These are phyloP conservation scores for Ostrea denselamellosa DNA, from an alignment of 1,140 invertebrate species.

Conservation along the genomic window DNA sequence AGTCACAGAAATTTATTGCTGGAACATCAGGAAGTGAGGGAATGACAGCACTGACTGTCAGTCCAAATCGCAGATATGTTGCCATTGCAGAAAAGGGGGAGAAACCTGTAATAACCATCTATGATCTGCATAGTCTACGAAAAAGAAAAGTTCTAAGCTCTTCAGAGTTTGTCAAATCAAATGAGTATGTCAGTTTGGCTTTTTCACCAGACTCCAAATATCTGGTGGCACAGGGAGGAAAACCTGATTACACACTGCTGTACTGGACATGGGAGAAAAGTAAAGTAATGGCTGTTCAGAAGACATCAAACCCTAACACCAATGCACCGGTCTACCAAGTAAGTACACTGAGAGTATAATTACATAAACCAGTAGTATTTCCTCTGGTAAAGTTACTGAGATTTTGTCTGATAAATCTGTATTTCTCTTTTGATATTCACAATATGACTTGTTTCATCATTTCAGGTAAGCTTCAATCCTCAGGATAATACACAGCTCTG, in stretches of 20 bases:
- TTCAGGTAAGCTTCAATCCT: conserved; percentile 86
- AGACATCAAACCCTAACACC: conserved; percentile 81
- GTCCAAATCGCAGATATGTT: conserved; percentile 78
- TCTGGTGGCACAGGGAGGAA: conserved; percentile 87
- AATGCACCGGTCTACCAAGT: conserved; percentile 79
- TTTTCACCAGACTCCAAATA: conserved; percentile 90
- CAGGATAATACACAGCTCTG: conserved; percentile 87
- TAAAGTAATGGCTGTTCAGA: conserved; percentile 87
- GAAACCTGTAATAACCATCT: conserved; percentile 79
- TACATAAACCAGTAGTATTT: not conserved
- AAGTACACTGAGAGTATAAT: not conserved
- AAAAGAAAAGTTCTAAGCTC: conserved; percentile 78
- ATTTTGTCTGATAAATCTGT: not conserved
- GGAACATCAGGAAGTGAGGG: conserved; percentile 76
- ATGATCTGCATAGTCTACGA: conserved; percentile 79
- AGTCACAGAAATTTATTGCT: conserved; percentile 79
- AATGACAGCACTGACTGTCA: conserved; percentile 78
- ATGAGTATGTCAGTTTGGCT: conserved; percentile 85
- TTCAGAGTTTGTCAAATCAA: conserved; percentile 72
- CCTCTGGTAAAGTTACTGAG: no score
- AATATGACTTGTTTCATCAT: not conserved
- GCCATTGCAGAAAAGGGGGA: conserved; percentile 79
- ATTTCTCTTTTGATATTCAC: not conserved
- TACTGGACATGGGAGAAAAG: conserved; percentile 92
- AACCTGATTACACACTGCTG: conserved; percentile 89